A percentile compares a stretch with the other conserved stretches of the same genome.
Conservation (phyloP, 2,888 invertebrate species). For the Hypomecis punctinalis region DNA sequence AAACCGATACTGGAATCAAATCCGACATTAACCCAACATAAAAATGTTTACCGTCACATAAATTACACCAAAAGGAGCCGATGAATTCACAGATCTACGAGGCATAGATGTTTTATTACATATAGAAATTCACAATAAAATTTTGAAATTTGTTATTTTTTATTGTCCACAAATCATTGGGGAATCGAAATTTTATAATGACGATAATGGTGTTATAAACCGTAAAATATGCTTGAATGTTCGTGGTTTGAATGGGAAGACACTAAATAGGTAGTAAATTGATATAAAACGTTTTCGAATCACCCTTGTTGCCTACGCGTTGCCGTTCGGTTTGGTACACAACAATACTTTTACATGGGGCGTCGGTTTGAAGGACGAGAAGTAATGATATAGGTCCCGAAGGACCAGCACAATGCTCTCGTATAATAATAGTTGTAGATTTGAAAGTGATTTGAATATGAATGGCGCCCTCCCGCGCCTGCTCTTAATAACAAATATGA, state of each 20-base stretch:
- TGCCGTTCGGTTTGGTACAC: slow-evolving; percentile 54
- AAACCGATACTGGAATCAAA: slow-evolving; percentile 76
- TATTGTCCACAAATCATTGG: slow-evolving; percentile 59
- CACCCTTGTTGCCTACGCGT: slow-evolving; percentile 67
- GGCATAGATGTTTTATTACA: slow-evolving; percentile 73
- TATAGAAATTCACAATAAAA: slow-evolving; percentile 63
- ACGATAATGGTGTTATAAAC: slow-evolving; percentile 59
- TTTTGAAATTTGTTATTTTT: slow-evolving; percentile 58
- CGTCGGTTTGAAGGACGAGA: slow-evolving; percentile 75
- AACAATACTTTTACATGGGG: slow-evolving; percentile 77
- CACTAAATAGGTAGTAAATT: slow-evolving; percentile 72
- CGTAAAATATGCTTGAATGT: slow-evolving; percentile 68
- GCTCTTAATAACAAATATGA: slow-evolving; percentile 83
- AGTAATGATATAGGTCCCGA: slow-evolving; percentile 82
- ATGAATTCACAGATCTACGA: slow-evolving; percentile 73
- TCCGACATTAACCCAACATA: slow-evolving; percentile 79
- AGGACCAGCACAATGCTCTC: slow-evolving; percentile 78
- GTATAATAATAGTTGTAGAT: slow-evolving; percentile 85
- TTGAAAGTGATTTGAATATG: slow-evolving; percentile 84
- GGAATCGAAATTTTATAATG: slow-evolving; percentile 53
- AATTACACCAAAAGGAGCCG: slow-evolving; percentile 80
- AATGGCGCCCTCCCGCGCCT: slow-evolving; percentile 81
- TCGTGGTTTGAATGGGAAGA: slow-evolving; percentile 64
- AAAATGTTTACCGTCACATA: slow-evolving; percentile 81
- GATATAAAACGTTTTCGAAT: slow-evolving; percentile 77